These are phyloP conservation scores for Bryconaethiops microstoma DNA, from an alignment of 2,797 vertebrate species.

Conservation along the genomic window DNA sequence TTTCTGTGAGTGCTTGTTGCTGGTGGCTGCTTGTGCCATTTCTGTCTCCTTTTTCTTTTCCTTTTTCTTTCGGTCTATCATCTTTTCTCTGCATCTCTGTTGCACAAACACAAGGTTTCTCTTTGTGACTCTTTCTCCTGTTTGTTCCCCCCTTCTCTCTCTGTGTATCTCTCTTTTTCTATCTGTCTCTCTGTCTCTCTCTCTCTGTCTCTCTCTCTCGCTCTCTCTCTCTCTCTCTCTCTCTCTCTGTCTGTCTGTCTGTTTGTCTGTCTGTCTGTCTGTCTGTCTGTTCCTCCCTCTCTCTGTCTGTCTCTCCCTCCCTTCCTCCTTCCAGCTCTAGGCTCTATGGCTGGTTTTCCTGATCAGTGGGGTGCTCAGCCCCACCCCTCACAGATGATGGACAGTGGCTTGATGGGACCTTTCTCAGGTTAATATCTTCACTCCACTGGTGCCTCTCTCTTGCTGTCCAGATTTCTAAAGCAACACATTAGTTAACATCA, in stretches of 20 bases:
- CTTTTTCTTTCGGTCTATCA: constrained; percentile 28
- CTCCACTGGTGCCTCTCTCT: neutral
- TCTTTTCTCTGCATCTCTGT: constrained; percentile 25
- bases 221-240: constrained; percentile 19
- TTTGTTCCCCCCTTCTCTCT: neutral
- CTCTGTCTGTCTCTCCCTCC: neutral
- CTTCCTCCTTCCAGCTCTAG: constrained; percentile 49
- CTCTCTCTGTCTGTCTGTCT: constrained; percentile 1
- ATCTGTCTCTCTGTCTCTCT: neutral
- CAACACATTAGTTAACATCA: neutral
- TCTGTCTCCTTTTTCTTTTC: neutral
- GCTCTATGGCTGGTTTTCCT: constrained; percentile 67
- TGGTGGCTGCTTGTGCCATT: neutral
- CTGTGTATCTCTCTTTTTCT: constrained; percentile 2
- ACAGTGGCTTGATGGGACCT: constrained; percentile 62
- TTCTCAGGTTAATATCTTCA: constrained; percentile 67
- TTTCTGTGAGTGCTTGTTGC: neutral
- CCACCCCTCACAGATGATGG: constrained; percentile 64
- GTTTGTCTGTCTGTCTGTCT: constrained; percentile 1
- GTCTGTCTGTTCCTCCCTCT: constrained; percentile 1
- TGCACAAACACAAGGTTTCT: constrained; percentile 6
- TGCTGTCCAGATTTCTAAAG: neutral
- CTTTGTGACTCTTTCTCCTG: constrained; percentile 1
- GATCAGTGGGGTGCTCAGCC: constrained; percentile 65
- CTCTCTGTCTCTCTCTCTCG: constrained; percentile 4